A percentile compares a stretch with the other conserved stretches of the same genome.
phyloP scores from a whole-genome alignment of 2,113 vertebrate species.

The Pelobates fuscus region DNA sequence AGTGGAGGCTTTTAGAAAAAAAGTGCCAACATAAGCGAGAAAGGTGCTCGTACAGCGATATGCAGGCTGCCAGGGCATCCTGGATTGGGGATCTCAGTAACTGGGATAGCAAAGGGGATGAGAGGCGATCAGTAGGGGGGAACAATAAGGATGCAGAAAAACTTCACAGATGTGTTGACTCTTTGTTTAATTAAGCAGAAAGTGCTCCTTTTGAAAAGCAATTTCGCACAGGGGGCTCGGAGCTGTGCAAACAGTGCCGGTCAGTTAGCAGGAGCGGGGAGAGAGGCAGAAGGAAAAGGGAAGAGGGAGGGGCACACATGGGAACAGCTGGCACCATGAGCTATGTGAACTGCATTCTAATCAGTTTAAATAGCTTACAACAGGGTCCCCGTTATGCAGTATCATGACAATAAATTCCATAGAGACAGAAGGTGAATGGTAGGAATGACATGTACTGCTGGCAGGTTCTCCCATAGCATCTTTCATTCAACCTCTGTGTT shows the following conservation, averaged over 20 bases:
- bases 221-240: slow-evolving; percentile 81
- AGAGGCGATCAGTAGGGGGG: slow-evolving; percentile 95
- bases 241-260: slow-evolving; percentile 79
- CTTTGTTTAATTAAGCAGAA: slow-evolving; percentile 87
- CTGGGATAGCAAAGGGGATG: slow-evolving; percentile 79
- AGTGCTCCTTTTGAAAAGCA: slow-evolving; percentile 85
- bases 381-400: slow-evolving; percentile 56
- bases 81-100: not conserved
- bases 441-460: not conserved
- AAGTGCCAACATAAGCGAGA: no score
- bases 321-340: slow-evolving; percentile 83
- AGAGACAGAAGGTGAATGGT: slow-evolving; percentile 41
- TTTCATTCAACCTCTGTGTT: not conserved
- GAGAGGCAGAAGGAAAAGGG: no score
- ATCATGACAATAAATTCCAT: slow-evolving; percentile 59
- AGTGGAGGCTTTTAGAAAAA: no score
- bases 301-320: slow-evolving; percentile 68
- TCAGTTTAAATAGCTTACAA: slow-evolving; percentile 74
- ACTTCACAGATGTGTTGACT: slow-evolving; percentile 96
- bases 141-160: slow-evolving; percentile 89
- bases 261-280: slow-evolving; percentile 53
- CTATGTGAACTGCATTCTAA: slow-evolving; percentile 84
- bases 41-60: not conserved
- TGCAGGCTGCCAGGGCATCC: not conserved
- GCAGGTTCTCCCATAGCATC: slow-evolving; percentile 8